Percentiles rank a stretch among this genome's conserved stretches.
phyloP scores from a whole-genome alignment of 2,888 invertebrate species.

The Caenorhabditis sp. region DNA sequence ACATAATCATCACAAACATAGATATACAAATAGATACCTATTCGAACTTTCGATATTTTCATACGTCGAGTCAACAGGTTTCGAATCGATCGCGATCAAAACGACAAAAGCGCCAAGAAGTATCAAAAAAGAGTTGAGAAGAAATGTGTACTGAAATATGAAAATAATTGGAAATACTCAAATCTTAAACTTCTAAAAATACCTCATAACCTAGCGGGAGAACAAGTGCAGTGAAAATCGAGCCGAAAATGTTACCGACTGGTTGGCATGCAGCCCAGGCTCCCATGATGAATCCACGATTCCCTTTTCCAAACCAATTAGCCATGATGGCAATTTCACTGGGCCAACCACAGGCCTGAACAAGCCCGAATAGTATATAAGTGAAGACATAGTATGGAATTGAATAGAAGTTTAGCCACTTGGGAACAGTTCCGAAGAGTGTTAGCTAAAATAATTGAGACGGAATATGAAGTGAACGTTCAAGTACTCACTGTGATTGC shows the following conservation, averaged over 20 bases:
- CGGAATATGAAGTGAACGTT: neutral
- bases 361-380: slow-evolving; percentile 73
- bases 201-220: slow-evolving; percentile 74
- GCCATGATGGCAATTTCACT: slow-evolving; percentile 74
- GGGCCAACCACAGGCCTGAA: slow-evolving; percentile 74
- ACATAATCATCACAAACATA: neutral
- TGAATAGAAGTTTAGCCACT: slow-evolving; percentile 72
- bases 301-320: slow-evolving; percentile 73
- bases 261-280: slow-evolving; percentile 75
- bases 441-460: slow-evolving; percentile 68
- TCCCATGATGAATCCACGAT: slow-evolving; percentile 73
- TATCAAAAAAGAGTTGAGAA: slow-evolving; percentile 72
- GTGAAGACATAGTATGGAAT: slow-evolving; percentile 71
- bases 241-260: slow-evolving; percentile 74
- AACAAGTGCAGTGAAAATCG: slow-evolving; percentile 72
- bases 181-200: slow-evolving; percentile 11
- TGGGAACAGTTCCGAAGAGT: slow-evolving; percentile 73
- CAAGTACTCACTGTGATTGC: slow-evolving; percentile 69
- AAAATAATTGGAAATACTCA: too few species aligned
- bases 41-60: slow-evolving; percentile 7
- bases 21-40: slow-evolving; percentile 5
- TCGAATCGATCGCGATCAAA: slow-evolving; percentile 70
- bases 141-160: slow-evolving; percentile 72
- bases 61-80: slow-evolving; percentile 65
- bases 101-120: slow-evolving; percentile 72